Evolutionary conservation across 2,113 vertebrate genomes (phyloP).

Genomic region (Gila orcuttii): DNA sequence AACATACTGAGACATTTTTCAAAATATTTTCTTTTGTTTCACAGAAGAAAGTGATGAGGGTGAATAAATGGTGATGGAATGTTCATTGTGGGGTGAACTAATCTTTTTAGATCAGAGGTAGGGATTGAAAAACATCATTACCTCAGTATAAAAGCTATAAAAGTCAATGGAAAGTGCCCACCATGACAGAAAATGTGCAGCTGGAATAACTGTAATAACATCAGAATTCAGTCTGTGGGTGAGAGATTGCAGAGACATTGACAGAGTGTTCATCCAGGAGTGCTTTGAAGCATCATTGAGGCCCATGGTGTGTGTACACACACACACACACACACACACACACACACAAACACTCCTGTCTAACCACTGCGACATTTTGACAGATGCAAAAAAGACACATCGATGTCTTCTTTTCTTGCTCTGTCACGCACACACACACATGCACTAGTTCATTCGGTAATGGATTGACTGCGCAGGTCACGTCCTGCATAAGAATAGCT

Average conservation of each 20-base stretch:
- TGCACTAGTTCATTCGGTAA: constrained; percentile 19
- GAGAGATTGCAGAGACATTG: constrained; percentile 21
- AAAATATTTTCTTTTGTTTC: not conserved
- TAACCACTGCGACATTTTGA: not conserved
- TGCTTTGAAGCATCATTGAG: constrained; percentile 27
- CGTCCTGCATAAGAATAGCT: constrained; percentile 41
- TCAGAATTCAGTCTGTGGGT: constrained; percentile 18
- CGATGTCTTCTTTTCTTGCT: constrained; percentile 26
- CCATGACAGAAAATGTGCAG: not conserved
- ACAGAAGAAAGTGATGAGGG: not conserved
- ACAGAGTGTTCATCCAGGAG: constrained; percentile 16
- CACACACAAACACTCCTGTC: not conserved
- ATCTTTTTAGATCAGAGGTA: not conserved
- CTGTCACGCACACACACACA: constrained; percentile 33
- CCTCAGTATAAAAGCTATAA: not conserved
- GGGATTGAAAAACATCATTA: not conserved
- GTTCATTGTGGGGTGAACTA: not conserved
- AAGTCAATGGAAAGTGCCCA: not conserved
- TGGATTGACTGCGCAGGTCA: constrained; percentile 35
- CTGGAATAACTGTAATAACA: not conserved
- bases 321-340: not conserved
- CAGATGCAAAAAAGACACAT: constrained; percentile 16
- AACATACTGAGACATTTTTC: not conserved
- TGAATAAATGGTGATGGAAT: not conserved
- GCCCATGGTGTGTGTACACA: not conserved